These are phyloP conservation scores for Peromyscus eremicus DNA, from an alignment of 2,797 vertebrate genomes.

Conservation along the genomic window DNA sequence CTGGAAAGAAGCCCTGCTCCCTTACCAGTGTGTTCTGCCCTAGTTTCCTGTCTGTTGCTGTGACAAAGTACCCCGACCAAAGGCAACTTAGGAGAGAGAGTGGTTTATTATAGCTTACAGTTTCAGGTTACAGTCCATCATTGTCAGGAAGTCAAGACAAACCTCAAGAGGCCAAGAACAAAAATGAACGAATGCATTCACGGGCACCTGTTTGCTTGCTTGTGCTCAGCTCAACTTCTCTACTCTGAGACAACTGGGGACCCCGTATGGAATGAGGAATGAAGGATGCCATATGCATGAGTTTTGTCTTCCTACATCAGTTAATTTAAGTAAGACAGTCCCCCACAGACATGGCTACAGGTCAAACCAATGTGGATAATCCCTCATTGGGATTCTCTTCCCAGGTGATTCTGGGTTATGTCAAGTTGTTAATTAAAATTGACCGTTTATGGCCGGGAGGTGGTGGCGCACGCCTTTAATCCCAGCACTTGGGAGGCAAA, in stretches of 20 bases:
- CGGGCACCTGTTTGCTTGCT: not conserved
- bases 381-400: not conserved
- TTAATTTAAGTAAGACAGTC: not conserved
- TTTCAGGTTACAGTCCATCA: not conserved
- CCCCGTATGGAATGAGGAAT: not conserved
- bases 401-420: not conserved
- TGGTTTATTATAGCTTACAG: not conserved
- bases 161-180: not conserved
- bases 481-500: too few relatives aligned
- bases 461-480: too few relatives aligned
- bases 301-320: not conserved
- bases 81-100: not conserved
- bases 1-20: not conserved
- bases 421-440: not conserved
- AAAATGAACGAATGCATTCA: not conserved
- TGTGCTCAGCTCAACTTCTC: not conserved
- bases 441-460: not conserved
- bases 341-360: not conserved
- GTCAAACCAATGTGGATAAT: not conserved
- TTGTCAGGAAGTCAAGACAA: not conserved
- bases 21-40: not conserved
- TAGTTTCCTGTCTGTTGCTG: not conserved
- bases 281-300: too few relatives aligned
- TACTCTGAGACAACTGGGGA: not conserved
- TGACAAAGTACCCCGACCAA: not conserved